These are phyloP conservation scores for Gopherus flavomarginatus DNA, from an alignment of 2,113 vertebrate species.

Conservation along the genomic window DNA sequence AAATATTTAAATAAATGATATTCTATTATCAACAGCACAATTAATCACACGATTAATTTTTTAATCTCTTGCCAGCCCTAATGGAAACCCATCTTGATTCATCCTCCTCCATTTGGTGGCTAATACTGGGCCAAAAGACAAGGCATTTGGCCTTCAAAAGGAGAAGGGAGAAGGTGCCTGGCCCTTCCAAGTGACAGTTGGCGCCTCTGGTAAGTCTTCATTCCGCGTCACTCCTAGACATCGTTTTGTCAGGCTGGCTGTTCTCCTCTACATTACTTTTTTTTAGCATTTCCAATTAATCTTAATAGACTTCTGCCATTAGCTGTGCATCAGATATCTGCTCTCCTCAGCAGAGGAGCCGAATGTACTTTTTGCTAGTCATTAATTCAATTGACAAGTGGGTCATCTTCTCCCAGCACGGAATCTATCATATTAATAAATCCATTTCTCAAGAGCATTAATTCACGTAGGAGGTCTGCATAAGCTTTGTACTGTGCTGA, in stretches of 20 bases:
- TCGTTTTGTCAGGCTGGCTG: neutral
- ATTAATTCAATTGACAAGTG: neutral
- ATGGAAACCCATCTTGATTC: no score
- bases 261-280: fast-evolving
- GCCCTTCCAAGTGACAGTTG: neutral
- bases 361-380: neutral
- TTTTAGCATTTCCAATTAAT: neutral
- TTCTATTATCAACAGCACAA: no score
- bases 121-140: neutral
- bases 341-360: neutral
- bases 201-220: neutral
- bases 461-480: neutral
- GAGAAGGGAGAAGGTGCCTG: neutral
- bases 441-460: neutral
- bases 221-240: neutral
- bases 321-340: neutral
- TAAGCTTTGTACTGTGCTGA: neutral
- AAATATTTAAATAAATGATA: no score
- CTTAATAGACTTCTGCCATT: neutral
- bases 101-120: neutral
- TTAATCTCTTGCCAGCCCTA: no score
- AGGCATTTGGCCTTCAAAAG: neutral
- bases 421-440: neutral
- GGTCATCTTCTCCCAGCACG: neutral
- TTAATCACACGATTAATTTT: no score